Evolutionary conservation across 2,113 vertebrate genomes (phyloP).

Genomic region (Acrocephalus kingi): DNA sequence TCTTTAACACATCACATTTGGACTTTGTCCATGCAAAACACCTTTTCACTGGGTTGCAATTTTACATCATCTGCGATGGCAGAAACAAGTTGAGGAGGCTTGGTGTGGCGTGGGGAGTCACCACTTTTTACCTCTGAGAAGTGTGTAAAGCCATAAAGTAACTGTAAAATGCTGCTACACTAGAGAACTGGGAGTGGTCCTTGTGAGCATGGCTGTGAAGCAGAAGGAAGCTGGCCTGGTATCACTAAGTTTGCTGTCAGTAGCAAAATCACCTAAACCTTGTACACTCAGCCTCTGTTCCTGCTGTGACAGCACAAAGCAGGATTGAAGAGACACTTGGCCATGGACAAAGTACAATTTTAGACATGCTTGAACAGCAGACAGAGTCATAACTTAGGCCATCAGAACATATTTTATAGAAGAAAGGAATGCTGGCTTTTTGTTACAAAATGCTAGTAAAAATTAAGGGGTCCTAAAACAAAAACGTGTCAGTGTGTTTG

Average conservation of each 20-base stretch:
- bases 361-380: neutral
- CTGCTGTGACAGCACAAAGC: conserved; percentile 58
- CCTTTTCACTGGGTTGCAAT: neutral
- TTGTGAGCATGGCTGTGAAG: neutral
- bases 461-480: neutral
- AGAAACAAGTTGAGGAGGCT: neutral
- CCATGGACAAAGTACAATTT: conserved; percentile 26
- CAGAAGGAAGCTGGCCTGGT: neutral
- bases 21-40: neutral
- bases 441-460: neutral
- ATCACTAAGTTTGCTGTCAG: neutral
- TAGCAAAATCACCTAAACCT: conserved; percentile 39
- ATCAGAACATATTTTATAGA: conserved; percentile 36
- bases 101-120: neutral
- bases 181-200: neutral
- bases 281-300: conserved; percentile 34
- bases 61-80: neutral
- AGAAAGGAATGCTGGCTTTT: neutral
- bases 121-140: neutral
- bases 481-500: neutral
- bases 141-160: neutral
- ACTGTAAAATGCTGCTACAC: neutral
- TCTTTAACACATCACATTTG: neutral
- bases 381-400: conserved; percentile 51
- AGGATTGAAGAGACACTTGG: conserved; percentile 56